Base-by-base conservation (phyloP, 2,888 invertebrate genomes). In the Ormyrus rosae region DNA sequence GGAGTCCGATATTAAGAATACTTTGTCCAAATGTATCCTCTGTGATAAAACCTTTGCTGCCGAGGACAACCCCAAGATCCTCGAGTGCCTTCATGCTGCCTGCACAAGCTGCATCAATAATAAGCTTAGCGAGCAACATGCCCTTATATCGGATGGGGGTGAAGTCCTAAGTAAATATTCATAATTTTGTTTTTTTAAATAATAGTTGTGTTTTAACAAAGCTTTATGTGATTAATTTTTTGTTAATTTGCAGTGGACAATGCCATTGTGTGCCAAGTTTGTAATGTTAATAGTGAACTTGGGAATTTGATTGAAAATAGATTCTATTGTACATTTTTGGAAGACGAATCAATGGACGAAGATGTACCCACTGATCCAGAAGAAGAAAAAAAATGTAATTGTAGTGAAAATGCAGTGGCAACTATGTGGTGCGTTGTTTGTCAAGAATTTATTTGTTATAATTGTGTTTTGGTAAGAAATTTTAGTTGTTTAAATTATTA, bases 371-470 rank as follows among this genome's bases (percentile, higher is more conserved):
- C 86, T 80, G 88, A 88, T 83, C 84, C 85, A 8, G 90, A 91
- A 50, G 90, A 91, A 51, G 92, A 93, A 67, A 91, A 93, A 76
- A 94, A 94, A 88, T 98, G 97, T 91, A 97, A 96, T 90, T 97
- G 97, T 91, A 96, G 95, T 84, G 97, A 97, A 88, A 94, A 95
- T 84, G 95, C 95, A 83, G 93, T 93, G 19, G 97, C 97, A 80
- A 95, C 96, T 78, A 95, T 95, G 87, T 97, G 96, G 94, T 98
- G 98, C 91, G 94, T 95, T 10, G 96, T 98, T 89, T 98, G 98
- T 91, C 94, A 95, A 0, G 97, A 98, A 91, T 97, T 96, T 92
- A 96, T 98, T 87, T 98, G 98, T 92, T 96, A 96, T 90, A 96
- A 94, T 91, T 98, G 98, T 91, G 96, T 96, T 72, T 87, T 91